Evolutionary conservation across 1,140 invertebrate species (phyloP).

Genomic region (Phenacoccus solenopsis): DNA sequence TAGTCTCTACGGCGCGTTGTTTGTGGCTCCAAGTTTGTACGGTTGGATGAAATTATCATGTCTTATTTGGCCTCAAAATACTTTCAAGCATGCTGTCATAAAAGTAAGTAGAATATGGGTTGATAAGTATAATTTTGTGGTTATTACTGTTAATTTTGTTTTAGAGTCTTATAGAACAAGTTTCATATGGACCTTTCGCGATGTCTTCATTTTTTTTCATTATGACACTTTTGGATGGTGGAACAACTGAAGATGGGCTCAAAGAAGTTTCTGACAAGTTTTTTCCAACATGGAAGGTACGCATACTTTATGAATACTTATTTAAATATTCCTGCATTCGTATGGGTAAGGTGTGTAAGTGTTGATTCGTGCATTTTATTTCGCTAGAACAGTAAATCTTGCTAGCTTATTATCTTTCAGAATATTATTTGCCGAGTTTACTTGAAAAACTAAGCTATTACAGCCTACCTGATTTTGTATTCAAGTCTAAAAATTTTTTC

Average conservation of each 20-base stretch:
- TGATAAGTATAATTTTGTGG: not conserved
- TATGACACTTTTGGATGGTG: conserved; percentile 63
- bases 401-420: too few relatives aligned
- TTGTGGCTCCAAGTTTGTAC: conserved; percentile 56
- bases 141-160: not conserved
- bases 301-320: not conserved
- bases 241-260: conserved; percentile 47
- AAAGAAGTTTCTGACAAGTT: conserved; percentile 62
- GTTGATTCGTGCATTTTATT: too few relatives aligned
- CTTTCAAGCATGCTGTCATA: conserved; percentile 46
- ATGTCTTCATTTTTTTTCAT: conserved; percentile 67
- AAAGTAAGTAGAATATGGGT: conserved; percentile 44
- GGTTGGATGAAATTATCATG: conserved; percentile 50
- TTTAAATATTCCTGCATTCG: not conserved
- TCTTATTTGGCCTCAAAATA: conserved; percentile 47
- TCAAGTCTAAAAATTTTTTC: too few relatives aligned
- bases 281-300: conserved; percentile 65
- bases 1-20: conserved; percentile 50
- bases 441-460: too few relatives aligned
- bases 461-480: too few relatives aligned
- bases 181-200: conserved; percentile 65
- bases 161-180: conserved; percentile 64
- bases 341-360: too few relatives aligned
- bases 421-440: too few relatives aligned
- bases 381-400: too few relatives aligned